These are phyloP conservation scores for Dicranocentrus wangi DNA, from an alignment of 2,888 invertebrate species.

Conservation along the genomic window DNA sequence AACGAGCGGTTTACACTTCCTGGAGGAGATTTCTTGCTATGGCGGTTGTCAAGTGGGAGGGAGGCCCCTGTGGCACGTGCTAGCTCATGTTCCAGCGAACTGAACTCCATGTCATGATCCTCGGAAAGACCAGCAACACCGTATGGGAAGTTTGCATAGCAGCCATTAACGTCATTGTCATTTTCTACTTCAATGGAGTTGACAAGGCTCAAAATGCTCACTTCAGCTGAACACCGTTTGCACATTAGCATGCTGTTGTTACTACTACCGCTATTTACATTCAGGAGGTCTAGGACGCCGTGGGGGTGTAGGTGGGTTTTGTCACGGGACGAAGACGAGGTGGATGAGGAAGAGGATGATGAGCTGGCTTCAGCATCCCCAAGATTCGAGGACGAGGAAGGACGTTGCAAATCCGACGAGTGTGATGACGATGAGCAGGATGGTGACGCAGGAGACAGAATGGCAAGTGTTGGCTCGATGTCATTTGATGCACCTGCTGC, in stretches of 20 bases:
- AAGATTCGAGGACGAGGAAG: conserved; percentile 38
- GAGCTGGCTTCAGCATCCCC: conserved; percentile 44
- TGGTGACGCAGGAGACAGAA: conserved; percentile 40
- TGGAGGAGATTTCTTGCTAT: conserved; percentile 36
- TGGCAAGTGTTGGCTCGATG: neutral
- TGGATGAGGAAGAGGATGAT: conserved; percentile 45
- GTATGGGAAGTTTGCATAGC: conserved; percentile 54
- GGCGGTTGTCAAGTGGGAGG: conserved; percentile 52
- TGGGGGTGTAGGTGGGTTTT: conserved; percentile 50
- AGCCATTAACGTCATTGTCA: conserved; percentile 56
- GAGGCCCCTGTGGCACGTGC: conserved; percentile 70
- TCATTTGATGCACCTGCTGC: conserved; percentile 11
- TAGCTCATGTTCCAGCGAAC: conserved; percentile 66
- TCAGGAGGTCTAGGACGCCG: conserved; percentile 11
- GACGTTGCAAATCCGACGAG: conserved; percentile 16
- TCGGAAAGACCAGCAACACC: conserved; percentile 52
- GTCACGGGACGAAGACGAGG: conserved; percentile 31
- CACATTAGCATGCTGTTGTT: conserved; percentile 58
- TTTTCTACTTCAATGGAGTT: conserved; percentile 70
- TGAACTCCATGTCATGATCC: conserved; percentile 69
- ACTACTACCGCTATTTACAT: conserved; percentile 7
- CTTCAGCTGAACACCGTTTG: conserved; percentile 71
- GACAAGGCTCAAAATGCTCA: conserved; percentile 69
- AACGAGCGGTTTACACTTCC: conserved; percentile 47
- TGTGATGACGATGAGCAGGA: conserved; percentile 14